Conservation (phyloP, 2,888 invertebrate species). For the Orgyia antiqua region DNA sequence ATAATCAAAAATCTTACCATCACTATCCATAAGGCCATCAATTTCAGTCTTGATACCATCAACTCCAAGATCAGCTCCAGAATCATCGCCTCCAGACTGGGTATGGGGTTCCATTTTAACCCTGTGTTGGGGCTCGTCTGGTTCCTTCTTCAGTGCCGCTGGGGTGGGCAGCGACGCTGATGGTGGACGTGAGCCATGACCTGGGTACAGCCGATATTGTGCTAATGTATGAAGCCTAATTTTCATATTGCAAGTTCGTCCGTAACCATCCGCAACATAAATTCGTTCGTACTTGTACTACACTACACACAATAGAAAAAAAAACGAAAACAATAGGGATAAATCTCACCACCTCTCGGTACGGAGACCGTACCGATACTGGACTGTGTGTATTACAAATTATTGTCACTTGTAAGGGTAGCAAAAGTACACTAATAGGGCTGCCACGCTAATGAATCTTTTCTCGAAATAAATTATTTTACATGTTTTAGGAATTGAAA, state of each 20-base stretch:
- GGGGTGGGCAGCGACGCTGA: conserved; percentile 72
- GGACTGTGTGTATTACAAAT: background rate
- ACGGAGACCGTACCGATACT: background rate
- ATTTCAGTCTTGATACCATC: conserved; percentile 76
- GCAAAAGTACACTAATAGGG: background rate
- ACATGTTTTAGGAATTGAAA: too few species aligned
- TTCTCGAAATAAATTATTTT: too few species aligned
- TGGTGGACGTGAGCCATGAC: conserved; percentile 72
- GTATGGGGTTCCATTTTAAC: conserved; percentile 71
- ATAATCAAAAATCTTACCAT: too few species aligned
- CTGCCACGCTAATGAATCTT: background rate
- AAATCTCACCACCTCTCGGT: background rate
- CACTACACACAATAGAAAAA: background rate
- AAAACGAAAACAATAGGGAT: background rate
- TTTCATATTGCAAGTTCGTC: background rate
- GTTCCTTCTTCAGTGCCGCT: conserved; percentile 71
- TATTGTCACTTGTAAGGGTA: background rate
- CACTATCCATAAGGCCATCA: conserved; percentile 73
- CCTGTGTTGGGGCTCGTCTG: conserved; percentile 63
- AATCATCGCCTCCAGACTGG: conserved; percentile 57
- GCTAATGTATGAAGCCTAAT: conserved; percentile 2
- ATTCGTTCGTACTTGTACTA: background rate
- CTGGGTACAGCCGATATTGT: conserved; percentile 25
- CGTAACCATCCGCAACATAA: background rate
- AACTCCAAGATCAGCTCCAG: conserved; percentile 57